phyloP scores from a whole-genome alignment of 35 echinoderm and acorn worm genomes.

The Ophioderma brevispina region DNA sequence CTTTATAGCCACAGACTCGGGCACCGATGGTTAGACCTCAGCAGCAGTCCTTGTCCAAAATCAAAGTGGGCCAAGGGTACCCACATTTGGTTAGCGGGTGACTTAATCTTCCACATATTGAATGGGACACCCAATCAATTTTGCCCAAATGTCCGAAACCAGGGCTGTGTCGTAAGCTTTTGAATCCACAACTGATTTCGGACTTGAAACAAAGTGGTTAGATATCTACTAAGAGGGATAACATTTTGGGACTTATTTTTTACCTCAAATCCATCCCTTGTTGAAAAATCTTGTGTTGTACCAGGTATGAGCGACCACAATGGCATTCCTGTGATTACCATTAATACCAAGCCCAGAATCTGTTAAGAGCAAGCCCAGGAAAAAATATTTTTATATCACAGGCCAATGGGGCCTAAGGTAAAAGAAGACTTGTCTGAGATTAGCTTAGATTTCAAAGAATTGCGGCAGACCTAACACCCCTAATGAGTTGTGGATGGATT shows the following conservation, averaged over 20 bases:
- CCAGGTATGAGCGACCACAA: conserved; percentile 29
- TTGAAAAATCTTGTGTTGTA: not conserved
- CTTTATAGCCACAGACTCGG: not conserved
- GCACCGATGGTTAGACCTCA: too few relatives aligned
- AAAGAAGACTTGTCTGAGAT: not conserved
- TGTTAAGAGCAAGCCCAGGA: not conserved
- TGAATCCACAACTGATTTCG: conserved; percentile 9
- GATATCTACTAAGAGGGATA: conserved; percentile 3
- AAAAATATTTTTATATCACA: not conserved
- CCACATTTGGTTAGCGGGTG: conserved; percentile 12
- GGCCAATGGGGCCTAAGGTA: not conserved
- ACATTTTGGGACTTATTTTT: not conserved
- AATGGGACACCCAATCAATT: conserved; percentile 1
- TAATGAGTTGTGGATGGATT: not conserved
- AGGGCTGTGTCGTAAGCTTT: not conserved
- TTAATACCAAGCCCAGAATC: not conserved
- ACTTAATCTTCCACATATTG: conserved; percentile 29
- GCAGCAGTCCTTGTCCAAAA: not conserved
- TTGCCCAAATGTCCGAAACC: not conserved
- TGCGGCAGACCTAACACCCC: not conserved
- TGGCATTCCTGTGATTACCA: not conserved
- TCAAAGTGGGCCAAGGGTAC: not conserved
- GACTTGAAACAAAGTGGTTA: conserved; percentile 7
- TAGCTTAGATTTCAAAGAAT: not conserved
- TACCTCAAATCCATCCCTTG: conserved; percentile 17